These are phyloP conservation scores for Scaptomyza hsui DNA, from an alignment of 1,140 invertebrate genomes.

Conservation along the genomic window DNA sequence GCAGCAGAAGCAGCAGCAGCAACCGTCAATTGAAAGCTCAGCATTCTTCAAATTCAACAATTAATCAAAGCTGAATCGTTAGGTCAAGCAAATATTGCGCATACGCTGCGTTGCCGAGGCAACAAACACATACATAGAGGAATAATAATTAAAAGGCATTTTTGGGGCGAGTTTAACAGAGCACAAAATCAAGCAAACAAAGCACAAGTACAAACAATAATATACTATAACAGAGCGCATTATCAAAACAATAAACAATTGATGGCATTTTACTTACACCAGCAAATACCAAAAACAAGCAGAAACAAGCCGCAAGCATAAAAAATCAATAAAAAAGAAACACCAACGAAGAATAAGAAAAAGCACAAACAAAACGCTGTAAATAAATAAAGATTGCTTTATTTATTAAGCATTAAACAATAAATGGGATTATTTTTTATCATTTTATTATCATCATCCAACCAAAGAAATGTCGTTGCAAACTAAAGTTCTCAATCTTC, in stretches of 20 bases:
- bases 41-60: constrained; percentile 1
- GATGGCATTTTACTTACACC: constrained; percentile 69
- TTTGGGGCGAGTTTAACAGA: neutral
- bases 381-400: constrained; percentile 83
- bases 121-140: neutral
- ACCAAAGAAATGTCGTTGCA: constrained; percentile 47
- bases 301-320: constrained; percentile 26
- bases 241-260: constrained; percentile 82
- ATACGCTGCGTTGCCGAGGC: constrained; percentile 18
- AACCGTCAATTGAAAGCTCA: constrained; percentile 9
- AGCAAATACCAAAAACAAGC: constrained; percentile 38
- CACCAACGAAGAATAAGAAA: neutral
- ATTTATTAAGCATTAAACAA: constrained; percentile 83
- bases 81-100: constrained; percentile 25
- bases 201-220: constrained; percentile 34
- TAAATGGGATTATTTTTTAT: constrained; percentile 82
- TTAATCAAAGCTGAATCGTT: constrained; percentile 17
- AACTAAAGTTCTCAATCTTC: constrained; percentile 6
- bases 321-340: constrained; percentile 44
- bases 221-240: constrained; percentile 42
- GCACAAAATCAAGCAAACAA: constrained; percentile 2
- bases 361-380: constrained; percentile 54
- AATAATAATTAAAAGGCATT: constrained; percentile 5
- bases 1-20: too few species aligned
- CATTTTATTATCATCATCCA: too few species aligned